A percentile compares a stretch with the other conserved stretches of the same genome.
Conservation (phyloP, 2,888 invertebrate species). For the Hemistola chrysoprasaria region DNA sequence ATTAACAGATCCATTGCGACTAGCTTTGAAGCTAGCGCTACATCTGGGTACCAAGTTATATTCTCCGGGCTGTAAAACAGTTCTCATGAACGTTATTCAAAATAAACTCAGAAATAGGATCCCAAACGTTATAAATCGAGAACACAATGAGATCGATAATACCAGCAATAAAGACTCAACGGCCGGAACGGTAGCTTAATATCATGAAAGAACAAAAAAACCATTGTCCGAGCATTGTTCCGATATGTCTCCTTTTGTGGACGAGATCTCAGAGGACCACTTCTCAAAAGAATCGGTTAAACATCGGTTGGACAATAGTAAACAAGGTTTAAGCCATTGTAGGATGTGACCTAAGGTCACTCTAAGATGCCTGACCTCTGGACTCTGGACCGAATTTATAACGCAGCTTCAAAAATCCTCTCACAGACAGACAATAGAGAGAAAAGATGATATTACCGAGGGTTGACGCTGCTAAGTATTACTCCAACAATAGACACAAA, state of each 20-base stretch:
- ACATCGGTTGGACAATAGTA: conserved; percentile 62
- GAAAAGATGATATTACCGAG: conserved; percentile 65
- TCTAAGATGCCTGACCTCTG: conserved; percentile 64
- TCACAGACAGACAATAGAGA: conserved; percentile 58
- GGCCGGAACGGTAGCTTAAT: conserved; percentile 75
- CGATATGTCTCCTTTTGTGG: conserved; percentile 52
- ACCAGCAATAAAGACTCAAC: conserved; percentile 67
- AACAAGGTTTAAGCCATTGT: conserved; percentile 66
- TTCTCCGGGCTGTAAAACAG: no score
- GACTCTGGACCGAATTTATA: conserved; percentile 59
- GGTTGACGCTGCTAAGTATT: conserved; percentile 79
- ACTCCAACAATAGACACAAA: conserved; percentile 72
- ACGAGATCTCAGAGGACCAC: conserved; percentile 36
- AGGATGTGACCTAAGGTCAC: conserved; percentile 68
- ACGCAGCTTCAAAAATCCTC: conserved; percentile 37
- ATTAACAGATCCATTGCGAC: no score
- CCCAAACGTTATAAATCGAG: conserved; percentile 67
- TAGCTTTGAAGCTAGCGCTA: no score
- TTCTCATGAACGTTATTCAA: conserved; percentile 75
- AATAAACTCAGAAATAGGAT: conserved; percentile 49
- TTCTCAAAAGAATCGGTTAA: conserved; percentile 45
- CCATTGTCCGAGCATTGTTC: conserved; percentile 60
- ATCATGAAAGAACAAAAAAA: conserved; percentile 65
- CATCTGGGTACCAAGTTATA: no score
- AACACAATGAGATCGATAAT: conserved; percentile 75